Conservation (phyloP, 2,113 vertebrate species). For the Notiomystis cincta region DNA sequence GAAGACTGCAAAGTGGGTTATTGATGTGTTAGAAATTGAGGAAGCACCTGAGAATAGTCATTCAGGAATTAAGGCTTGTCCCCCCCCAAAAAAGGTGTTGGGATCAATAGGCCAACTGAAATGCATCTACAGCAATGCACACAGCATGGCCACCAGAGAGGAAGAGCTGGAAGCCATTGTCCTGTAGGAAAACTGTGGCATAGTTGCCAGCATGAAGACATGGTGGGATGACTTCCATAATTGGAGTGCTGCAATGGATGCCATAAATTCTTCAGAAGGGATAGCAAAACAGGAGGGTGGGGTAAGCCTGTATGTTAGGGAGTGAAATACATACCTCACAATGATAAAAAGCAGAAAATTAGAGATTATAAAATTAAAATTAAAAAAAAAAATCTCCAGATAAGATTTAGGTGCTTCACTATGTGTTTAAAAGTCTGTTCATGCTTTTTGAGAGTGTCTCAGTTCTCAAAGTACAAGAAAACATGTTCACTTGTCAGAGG, state of each 20-base stretch:
- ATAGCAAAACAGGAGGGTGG: neutral
- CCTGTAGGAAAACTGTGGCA: neutral
- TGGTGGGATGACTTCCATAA: neutral
- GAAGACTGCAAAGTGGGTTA: neutral
- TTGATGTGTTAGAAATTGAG: neutral
- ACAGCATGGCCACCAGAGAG: neutral
- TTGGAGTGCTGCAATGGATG: neutral
- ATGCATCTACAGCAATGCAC: neutral
- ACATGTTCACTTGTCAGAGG: neutral
- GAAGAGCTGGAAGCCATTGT: neutral
- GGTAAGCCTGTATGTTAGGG: neutral
- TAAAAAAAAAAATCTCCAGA: neutral
- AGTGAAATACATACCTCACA: neutral
- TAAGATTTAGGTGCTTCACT: neutral
- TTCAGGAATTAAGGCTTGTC: neutral
- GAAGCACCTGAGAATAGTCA: neutral
- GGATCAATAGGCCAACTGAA: neutral
- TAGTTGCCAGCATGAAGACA: rapidly evolving
- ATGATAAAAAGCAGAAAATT: neutral
- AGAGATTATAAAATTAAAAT: neutral
- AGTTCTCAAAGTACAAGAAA: neutral
- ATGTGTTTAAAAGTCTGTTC: neutral
- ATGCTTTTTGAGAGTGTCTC: neutral
- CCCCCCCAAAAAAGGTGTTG: neutral
- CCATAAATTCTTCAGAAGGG: neutral